Evolutionary conservation across 53 echinoderm and acorn worm species (phyloP).

Genomic region (Crossaster papposus): DNA sequence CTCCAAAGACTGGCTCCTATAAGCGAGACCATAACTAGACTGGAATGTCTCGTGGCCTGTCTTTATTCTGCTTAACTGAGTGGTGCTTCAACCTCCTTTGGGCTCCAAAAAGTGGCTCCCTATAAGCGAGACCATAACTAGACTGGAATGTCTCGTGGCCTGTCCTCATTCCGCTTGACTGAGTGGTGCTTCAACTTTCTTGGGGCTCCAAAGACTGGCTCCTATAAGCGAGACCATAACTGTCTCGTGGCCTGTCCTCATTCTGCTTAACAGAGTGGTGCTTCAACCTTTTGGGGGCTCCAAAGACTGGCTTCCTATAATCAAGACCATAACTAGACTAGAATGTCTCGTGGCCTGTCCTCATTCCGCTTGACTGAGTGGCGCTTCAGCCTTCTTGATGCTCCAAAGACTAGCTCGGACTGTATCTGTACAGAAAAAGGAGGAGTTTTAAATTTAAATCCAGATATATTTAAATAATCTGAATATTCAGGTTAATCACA

Average conservation of each 20-base stretch:
- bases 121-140: no score
- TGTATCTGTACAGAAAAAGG: slow-evolving; percentile 27
- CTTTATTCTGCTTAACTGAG: no score
- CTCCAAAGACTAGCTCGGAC: slow-evolving; percentile 43
- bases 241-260: slow-evolving; percentile 76
- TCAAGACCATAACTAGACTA: slow-evolving; percentile 77
- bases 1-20: slow-evolving; percentile 50
- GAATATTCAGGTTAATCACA: no score
- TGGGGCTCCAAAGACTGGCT: slow-evolving; percentile 37
- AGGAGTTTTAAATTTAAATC: background rate
- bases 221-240: no score
- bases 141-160: slow-evolving; percentile 78
- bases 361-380: slow-evolving; percentile 64
- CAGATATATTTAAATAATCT: no score
- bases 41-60: no score
- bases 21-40: no score
- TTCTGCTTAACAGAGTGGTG: slow-evolving; percentile 55
- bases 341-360: slow-evolving; percentile 78
- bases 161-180: slow-evolving; percentile 71
- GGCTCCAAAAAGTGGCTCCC: no score
- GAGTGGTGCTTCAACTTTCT: slow-evolving; percentile 30
- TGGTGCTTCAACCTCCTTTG: no score
- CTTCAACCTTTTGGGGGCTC: slow-evolving; percentile 30
- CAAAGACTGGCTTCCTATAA: slow-evolving; percentile 46
- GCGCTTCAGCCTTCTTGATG: slow-evolving; percentile 19